These are phyloP conservation scores for Champsocephalus esox DNA, from an alignment of 2,797 vertebrate genomes.

Conservation along the genomic window DNA sequence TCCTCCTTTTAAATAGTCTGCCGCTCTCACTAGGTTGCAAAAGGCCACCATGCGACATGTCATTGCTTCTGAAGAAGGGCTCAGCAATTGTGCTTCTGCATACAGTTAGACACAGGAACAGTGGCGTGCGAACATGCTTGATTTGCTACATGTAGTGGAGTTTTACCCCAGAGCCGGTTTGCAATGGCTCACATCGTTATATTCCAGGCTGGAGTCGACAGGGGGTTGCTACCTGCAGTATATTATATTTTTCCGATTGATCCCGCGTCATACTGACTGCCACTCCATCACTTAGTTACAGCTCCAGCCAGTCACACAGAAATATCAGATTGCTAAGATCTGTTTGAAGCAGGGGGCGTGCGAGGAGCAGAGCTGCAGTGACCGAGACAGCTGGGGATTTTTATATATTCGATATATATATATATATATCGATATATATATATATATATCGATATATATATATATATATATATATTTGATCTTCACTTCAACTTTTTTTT, in stretches of 20 bases:
- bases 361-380: background rate
- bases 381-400: background rate
- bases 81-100: background rate
- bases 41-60: conserved; percentile 45
- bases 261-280: conserved; percentile 38
- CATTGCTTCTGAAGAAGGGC: conserved; percentile 27
- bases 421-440: too few species aligned
- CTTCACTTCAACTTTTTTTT: background rate
- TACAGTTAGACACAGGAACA: background rate
- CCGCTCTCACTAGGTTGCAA: conserved; percentile 38
- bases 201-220: conserved; percentile 36
- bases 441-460: too few species aligned
- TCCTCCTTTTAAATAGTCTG: conserved; percentile 56
- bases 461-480: background rate
- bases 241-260: conserved; percentile 61
- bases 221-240: conserved; percentile 44
- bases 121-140: background rate
- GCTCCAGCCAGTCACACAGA: conserved; percentile 40
- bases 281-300: conserved; percentile 48
- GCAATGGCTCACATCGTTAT: background rate
- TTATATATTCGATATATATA: background rate
- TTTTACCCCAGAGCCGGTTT: background rate
- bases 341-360: conserved; percentile 13
- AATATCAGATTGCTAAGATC: conserved; percentile 38
- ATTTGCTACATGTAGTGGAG: background rate